Evolutionary conservation across 2,113 vertebrate species (phyloP).

Genomic region (Falcunculus frontatus): DNA sequence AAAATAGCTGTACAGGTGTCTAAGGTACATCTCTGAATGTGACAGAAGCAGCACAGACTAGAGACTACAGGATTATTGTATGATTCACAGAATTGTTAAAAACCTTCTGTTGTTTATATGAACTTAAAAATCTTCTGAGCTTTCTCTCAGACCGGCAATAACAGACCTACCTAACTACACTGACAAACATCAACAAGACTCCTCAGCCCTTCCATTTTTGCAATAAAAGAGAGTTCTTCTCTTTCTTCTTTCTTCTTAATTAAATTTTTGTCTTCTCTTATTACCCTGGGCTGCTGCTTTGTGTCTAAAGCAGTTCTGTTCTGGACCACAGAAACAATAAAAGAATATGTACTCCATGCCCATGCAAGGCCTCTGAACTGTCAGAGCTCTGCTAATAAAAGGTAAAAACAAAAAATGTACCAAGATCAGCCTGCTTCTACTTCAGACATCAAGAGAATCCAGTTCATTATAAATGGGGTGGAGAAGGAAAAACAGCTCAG

Average conservation of each 20-base stretch:
- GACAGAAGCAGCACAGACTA: background rate
- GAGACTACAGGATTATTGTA: background rate
- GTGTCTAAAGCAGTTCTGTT: background rate
- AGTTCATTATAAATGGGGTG: background rate
- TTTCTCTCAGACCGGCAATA: background rate
- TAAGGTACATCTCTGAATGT: background rate
- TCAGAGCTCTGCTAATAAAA: background rate
- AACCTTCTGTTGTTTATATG: background rate
- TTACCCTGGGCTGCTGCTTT: background rate
- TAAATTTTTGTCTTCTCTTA: constrained; percentile 20
- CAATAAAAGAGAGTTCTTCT: background rate
- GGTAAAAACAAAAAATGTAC: background rate
- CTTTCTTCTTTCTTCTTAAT: background rate
- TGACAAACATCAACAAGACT: background rate
- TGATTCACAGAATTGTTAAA: background rate
- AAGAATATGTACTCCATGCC: background rate
- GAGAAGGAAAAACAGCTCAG: background rate
- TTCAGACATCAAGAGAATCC: constrained; percentile 1
- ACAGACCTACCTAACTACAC: background rate
- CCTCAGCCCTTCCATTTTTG: background rate
- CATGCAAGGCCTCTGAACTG: background rate
- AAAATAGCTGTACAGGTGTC: background rate
- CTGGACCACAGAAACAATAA: background rate
- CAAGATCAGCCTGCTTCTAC: background rate
- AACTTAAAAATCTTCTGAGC: background rate